These are phyloP conservation scores for Silurus asotus DNA, from an alignment of 2,113 vertebrate species.

Conservation along the genomic window DNA sequence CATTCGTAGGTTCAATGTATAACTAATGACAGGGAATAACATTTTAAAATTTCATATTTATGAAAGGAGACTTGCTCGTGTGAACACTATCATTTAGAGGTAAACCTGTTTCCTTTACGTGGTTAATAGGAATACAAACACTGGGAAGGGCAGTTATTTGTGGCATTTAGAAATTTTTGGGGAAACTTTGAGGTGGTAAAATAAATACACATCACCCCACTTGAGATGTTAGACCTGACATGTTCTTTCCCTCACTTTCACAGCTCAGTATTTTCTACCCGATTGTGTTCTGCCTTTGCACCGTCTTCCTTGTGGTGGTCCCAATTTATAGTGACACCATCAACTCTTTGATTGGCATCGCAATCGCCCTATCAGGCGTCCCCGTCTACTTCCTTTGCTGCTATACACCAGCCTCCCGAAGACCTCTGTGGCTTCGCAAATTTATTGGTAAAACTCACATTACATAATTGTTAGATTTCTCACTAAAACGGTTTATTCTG, in stretches of 20 bases:
- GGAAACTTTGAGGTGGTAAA: neutral
- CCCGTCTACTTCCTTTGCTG: conserved; percentile 85
- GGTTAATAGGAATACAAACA: neutral
- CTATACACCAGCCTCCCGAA: conserved; percentile 75
- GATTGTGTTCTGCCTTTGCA: conserved; percentile 85
- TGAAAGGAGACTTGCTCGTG: neutral
- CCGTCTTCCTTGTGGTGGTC: conserved; percentile 87
- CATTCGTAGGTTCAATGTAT: neutral
- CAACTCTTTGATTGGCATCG: conserved; percentile 87
- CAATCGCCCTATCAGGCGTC: conserved; percentile 84
- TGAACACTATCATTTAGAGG: neutral
- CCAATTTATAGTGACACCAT: conserved; percentile 87
- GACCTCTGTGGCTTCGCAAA: conserved; percentile 72
- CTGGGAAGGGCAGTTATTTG: neutral
- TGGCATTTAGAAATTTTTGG: neutral
- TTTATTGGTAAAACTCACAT: conserved; percentile 72
- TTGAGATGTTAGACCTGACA: neutral
- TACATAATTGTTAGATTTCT: neutral
- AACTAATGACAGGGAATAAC: neutral
- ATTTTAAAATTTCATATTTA: neutral
- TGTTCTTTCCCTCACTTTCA: neutral
- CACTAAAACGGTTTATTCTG: neutral
- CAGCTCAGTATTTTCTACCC: conserved; percentile 87
- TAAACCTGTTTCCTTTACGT: neutral
- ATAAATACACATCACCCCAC: neutral